These are phyloP conservation scores for Tipula helvola DNA, from an alignment of 2,888 invertebrate genomes.

Conservation along the genomic window DNA sequence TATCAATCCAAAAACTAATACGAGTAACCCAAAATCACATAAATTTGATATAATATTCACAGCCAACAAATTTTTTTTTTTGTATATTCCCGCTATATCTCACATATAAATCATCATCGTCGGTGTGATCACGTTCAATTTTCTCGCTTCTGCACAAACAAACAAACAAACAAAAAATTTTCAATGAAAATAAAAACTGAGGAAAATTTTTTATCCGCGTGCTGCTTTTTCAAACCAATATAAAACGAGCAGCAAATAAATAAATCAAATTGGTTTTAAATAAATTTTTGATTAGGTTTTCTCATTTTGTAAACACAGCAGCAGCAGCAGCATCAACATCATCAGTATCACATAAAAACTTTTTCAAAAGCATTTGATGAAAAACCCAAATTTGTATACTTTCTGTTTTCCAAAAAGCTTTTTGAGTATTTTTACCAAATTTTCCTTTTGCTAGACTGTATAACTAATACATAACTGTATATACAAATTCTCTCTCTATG, in stretches of 20 bases:
- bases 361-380: neutral
- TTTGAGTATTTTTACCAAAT: neutral
- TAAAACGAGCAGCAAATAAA: neutral
- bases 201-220: neutral
- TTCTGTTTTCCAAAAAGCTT: neutral
- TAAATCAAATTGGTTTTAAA: neutral
- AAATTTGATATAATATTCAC: too few relatives aligned
- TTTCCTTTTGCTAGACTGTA: neutral
- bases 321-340: neutral
- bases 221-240: neutral
- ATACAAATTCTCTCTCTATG: neutral
- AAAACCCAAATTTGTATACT: neutral
- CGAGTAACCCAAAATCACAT: too few relatives aligned
- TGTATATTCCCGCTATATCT: too few relatives aligned
- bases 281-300: neutral
- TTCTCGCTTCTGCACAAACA: neutral
- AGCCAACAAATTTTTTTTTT: neutral
- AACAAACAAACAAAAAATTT: neutral
- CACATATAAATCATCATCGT: neutral
- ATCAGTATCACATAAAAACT: neutral
- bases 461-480: neutral
- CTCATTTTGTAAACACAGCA: neutral
- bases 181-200: neutral
- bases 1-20: too few relatives aligned
- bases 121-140: neutral